Percentiles rank a stretch among this genome's conserved stretches.
phyloP scores from a whole-genome alignment of 2,888 invertebrate species.

The Xanthia icteritia region DNA sequence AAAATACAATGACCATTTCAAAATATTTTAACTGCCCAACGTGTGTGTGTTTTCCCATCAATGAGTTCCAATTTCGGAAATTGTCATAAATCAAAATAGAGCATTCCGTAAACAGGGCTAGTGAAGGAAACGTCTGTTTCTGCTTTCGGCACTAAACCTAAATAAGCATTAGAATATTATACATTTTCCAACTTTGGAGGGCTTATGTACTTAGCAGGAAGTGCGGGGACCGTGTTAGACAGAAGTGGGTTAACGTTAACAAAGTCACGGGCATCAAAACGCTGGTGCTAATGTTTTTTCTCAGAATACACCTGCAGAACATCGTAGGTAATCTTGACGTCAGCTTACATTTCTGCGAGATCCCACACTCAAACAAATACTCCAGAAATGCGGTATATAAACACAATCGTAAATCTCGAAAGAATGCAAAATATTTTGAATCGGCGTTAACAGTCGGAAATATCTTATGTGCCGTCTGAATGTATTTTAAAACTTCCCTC shows the following conservation, averaged over 20 bases:
- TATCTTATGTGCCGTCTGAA: conserved; percentile 57
- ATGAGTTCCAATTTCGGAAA: conserved; percentile 15
- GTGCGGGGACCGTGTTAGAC: conserved; percentile 14
- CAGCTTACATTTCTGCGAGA: conserved; percentile 58
- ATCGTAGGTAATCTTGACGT: conserved; percentile 52
- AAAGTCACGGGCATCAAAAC: conserved; percentile 48
- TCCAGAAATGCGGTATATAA: conserved; percentile 62
- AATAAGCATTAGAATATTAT: conserved; percentile 48
- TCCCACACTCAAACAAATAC: conserved; percentile 62
- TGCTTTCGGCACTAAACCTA: conserved; percentile 46
- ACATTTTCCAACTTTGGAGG: conserved; percentile 51
- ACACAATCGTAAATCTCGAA: conserved; percentile 70
- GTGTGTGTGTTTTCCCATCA: conserved; percentile 5
- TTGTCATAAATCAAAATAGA: conserved; percentile 55
- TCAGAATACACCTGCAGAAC: conserved; percentile 50
- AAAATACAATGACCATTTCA: conserved; percentile 43
- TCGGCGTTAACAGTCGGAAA: conserved; percentile 64
- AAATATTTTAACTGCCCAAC: conserved; percentile 16
- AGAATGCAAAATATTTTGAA: conserved; percentile 71
- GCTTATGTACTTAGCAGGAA: conserved; percentile 44
- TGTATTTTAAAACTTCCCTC: conserved; percentile 57
- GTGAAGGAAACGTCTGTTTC: conserved; percentile 43
- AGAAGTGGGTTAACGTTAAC: conserved; percentile 49
- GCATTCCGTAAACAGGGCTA: conserved; percentile 38
- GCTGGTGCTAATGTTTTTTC: conserved; percentile 24